These are phyloP conservation scores for Ammodytes marinus DNA, from an alignment of 2,113 vertebrate genomes.

Conservation along the genomic window DNA sequence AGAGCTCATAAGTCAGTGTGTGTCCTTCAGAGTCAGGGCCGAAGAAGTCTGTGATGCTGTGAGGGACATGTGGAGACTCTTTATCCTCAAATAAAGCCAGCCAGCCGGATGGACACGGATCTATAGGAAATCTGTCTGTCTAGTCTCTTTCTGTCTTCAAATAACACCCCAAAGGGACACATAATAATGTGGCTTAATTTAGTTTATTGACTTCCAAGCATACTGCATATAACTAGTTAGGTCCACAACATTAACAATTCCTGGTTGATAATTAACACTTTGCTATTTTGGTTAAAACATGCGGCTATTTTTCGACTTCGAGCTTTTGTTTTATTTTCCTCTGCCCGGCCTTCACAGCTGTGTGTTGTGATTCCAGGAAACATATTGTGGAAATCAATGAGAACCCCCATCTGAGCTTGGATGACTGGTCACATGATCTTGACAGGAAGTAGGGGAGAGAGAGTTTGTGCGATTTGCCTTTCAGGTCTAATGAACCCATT, in stretches of 20 bases:
- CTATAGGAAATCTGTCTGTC: conserved; percentile 10
- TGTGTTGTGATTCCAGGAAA: conserved; percentile 66
- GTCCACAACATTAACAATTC: background rate
- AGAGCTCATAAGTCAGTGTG: background rate
- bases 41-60: conserved; percentile 18
- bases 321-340: conserved; percentile 9
- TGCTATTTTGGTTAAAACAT: background rate
- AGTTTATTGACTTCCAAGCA: background rate
- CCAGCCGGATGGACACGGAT: conserved; percentile 21
- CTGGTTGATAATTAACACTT: background rate
- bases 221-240: background rate
- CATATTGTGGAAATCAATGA: conserved; percentile 66
- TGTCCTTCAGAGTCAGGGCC: conserved; percentile 37
- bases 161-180: background rate
- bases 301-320: background rate
- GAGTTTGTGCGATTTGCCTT: conserved; percentile 28
- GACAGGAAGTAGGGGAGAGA: conserved; percentile 33
- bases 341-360: conserved; percentile 15
- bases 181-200: background rate
- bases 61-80: conserved; percentile 26
- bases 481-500: conserved; percentile 14
- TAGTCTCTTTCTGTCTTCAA: background rate
- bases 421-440: conserved; percentile 35
- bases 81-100: conserved; percentile 26
- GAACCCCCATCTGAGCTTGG: conserved; percentile 21